Evolutionary conservation across 1,140 invertebrate genomes (phyloP).

Genomic region (Rhyacophila brunnea): DNA sequence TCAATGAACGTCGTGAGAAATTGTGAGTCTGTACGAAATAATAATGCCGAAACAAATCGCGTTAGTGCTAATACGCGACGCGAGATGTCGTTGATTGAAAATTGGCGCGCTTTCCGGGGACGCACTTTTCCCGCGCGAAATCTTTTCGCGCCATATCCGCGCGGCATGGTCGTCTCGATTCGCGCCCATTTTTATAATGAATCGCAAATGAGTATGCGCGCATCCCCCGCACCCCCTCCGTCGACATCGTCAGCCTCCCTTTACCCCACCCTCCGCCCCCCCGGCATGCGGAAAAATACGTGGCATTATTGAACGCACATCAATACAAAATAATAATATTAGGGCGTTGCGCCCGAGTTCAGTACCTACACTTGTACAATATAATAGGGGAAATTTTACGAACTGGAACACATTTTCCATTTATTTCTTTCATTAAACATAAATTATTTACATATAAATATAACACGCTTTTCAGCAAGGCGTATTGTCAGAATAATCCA

Average conservation of each 20-base stretch:
- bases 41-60: too few relatives aligned
- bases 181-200: slow-evolving; percentile 34
- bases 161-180: not conserved
- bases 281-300: slow-evolving; percentile 36
- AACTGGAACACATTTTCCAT: too few relatives aligned
- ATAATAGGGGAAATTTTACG: too few relatives aligned
- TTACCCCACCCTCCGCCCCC: slow-evolving; percentile 2
- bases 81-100: too few relatives aligned
- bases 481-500: too few relatives aligned
- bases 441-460: too few relatives aligned
- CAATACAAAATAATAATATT: slow-evolving; percentile 37
- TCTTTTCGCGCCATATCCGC: not conserved
- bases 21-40: too few relatives aligned
- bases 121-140: not conserved
- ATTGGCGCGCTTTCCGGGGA: not conserved
- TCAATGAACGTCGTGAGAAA: too few relatives aligned
- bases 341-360: slow-evolving; percentile 6
- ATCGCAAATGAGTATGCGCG: slow-evolving; percentile 34
- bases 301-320: slow-evolving; percentile 36
- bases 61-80: too few relatives aligned
- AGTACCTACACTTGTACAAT: slow-evolving; percentile 25
- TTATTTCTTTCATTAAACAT: too few relatives aligned
- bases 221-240: slow-evolving; percentile 13
- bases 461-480: too few relatives aligned
- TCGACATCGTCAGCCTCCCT: not conserved